A percentile compares a stretch with the other conserved stretches of the same genome.
These are phyloP conservation scores for Augochlora pura DNA, from an alignment of 1,140 invertebrate species.

Conservation along the genomic window DNA sequence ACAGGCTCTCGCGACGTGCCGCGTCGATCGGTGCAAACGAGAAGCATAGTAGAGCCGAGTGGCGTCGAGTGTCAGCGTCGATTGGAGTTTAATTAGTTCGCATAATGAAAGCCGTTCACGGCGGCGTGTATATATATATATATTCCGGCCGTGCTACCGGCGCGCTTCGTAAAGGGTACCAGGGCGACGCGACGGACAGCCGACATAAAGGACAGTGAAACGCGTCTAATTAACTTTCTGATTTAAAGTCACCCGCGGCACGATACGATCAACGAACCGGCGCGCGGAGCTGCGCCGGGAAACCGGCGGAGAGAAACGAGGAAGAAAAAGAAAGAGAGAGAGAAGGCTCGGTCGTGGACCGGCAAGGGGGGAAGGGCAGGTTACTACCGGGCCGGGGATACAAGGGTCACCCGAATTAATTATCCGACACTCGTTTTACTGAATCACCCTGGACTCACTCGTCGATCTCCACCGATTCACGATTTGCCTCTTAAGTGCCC, in stretches of 20 bases:
- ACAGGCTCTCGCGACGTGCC: conserved; percentile 5
- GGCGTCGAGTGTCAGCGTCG: conserved; percentile 58
- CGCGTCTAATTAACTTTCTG: conserved; percentile 75
- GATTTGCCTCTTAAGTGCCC: conserved; percentile 33
- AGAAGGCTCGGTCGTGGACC: too few relatives aligned
- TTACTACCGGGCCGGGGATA: conserved; percentile 44
- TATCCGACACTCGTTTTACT: conserved; percentile 70
- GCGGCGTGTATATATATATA: conserved; percentile 24
- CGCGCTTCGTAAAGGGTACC: conserved; percentile 30
- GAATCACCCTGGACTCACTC: conserved; percentile 36
- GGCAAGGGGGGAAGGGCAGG: conserved; percentile 8
- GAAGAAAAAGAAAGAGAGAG: conserved; percentile 11
- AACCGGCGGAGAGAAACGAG: neutral
- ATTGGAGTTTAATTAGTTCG: conserved; percentile 75
- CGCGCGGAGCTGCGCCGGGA: conserved; percentile 1
- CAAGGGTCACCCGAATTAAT: conserved; percentile 72
- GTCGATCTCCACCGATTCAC: conserved; percentile 35
- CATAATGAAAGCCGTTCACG: conserved; percentile 66
- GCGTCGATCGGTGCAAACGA: conserved; percentile 43
- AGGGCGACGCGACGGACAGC: conserved; percentile 39
- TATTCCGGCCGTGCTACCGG: conserved; percentile 8
- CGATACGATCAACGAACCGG: conserved; percentile 68
- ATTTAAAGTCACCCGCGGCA: conserved; percentile 71
- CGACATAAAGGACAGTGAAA: conserved; percentile 71
- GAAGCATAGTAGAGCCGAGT: conserved; percentile 33